Base-by-base conservation (phyloP, 2,888 invertebrate species). In the Chrysolina haemoptera region DNA sequence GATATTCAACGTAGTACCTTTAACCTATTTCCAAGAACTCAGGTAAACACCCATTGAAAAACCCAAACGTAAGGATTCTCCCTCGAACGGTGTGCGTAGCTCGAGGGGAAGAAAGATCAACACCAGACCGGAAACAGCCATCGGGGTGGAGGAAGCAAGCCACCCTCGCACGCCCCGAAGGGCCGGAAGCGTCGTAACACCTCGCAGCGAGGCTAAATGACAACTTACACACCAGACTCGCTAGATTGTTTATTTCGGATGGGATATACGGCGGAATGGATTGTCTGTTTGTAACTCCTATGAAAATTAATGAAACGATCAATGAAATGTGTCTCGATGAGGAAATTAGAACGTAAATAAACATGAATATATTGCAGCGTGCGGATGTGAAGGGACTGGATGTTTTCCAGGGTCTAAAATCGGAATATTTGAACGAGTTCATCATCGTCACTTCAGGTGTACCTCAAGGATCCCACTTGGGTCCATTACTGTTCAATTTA, bases 141-240 rank as follows among this genome's bases (percentile, higher is more conserved):
- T 81, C 80, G 79, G 78, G 83, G n/a, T n/a, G n/a, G n/a, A n/a
- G 84, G 85, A 83, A 84, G 82, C 83, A 88, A 88, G 89, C 88
- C 88, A 87, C 88, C 84, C 87, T 50, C 62, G 27, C n/a, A n/a
- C n/a, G n/a, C 81, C 78, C 78, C 78, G 76, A 73, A 75, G 75
- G 81, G 76, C 85, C 87, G 87, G 87, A 87, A 87, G 84, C 84
- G 78, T 68, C 79, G 82, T 82, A 81, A 78, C 70, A 80, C 85
- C 86, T 84, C 74, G 84, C 46, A 46, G 71, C 48, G 84, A 87
- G 87, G 81, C 85, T 87, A 81, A 22, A 5, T 3, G 16, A 48
- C 48, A 16, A 18, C 53, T 0, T 41, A 27, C 27, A 41, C 66
- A 62, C 11, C 70, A 59, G 59, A 35, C 59, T n/a, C 8, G 65